Evolutionary conservation across 2,888 invertebrate genomes (phyloP).

Genomic region (Nephrotoma flavescens): DNA sequence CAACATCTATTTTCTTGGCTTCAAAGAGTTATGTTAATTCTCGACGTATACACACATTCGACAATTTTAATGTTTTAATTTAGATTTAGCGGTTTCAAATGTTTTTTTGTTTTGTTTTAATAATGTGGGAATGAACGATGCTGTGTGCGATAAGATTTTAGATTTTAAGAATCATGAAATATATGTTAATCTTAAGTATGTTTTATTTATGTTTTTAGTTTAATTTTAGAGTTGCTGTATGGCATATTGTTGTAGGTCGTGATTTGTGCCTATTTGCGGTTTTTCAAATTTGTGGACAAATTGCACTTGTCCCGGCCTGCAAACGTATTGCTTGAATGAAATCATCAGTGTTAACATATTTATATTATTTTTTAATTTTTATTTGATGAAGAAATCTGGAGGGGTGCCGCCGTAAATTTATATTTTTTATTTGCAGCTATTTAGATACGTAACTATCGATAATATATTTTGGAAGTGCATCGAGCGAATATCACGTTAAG

Average conservation of each 20-base stretch:
- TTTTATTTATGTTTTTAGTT: neutral
- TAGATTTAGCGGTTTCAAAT: neutral
- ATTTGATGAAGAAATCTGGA: neutral
- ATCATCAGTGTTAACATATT: neutral
- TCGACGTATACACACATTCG: no score
- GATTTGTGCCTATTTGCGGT: conserved; percentile 40
- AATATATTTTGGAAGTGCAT: no score
- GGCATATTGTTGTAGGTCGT: conserved; percentile 37
- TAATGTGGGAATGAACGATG: neutral
- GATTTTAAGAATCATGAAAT: neutral
- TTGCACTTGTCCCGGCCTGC: conserved; percentile 54
- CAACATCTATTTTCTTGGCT: no score
- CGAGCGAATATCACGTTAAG: no score
- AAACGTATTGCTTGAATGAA: conserved; percentile 9
- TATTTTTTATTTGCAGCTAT: no score
- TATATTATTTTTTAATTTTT: neutral
- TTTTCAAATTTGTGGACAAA: conserved; percentile 30
- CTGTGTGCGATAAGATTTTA: neutral
- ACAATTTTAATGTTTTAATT: neutral
- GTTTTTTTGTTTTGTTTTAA: neutral
- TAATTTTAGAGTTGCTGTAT: neutral
- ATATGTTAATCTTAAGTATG: neutral
- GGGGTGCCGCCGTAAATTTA: no score
- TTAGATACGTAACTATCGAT: no score
- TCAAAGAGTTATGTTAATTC: no score